These are phyloP conservation scores for Calliphora vicina DNA, from an alignment of 1,140 invertebrate species.

Conservation along the genomic window DNA sequence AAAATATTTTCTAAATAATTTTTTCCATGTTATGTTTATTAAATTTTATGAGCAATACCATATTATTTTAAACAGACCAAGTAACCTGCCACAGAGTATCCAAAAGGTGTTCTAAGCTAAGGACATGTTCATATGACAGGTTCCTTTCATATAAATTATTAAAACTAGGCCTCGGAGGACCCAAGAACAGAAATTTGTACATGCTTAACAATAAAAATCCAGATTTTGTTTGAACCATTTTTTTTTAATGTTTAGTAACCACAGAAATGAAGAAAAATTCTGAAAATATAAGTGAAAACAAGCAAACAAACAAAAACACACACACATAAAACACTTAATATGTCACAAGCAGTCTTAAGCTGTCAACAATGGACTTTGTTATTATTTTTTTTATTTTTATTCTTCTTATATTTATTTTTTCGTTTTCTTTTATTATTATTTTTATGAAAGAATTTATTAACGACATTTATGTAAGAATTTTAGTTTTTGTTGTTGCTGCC, in stretches of 20 bases:
- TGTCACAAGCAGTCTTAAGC: background rate
- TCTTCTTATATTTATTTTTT: background rate
- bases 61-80: too few relatives aligned
- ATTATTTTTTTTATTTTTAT: background rate
- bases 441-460: slow-evolving; percentile 18
- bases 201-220: too few relatives aligned
- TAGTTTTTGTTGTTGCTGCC: slow-evolving; percentile 1
- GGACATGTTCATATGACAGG: too few relatives aligned
- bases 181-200: too few relatives aligned
- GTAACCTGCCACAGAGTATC: too few relatives aligned
- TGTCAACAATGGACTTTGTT: slow-evolving; percentile 4
- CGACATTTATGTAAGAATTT: slow-evolving; percentile 7
- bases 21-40: too few relatives aligned
- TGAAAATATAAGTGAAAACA: background rate
- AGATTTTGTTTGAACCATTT: background rate
- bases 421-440: background rate
- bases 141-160: too few relatives aligned
- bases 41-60: too few relatives aligned
- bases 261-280: background rate
- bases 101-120: too few relatives aligned
- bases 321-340: background rate
- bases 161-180: too few relatives aligned
- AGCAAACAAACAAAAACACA: background rate
- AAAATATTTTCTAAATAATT: too few relatives aligned
- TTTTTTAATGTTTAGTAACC: too few relatives aligned